Evolutionary conservation across 2,888 invertebrate genomes (phyloP).

Genomic region (Holacanthella duospinosa): DNA sequence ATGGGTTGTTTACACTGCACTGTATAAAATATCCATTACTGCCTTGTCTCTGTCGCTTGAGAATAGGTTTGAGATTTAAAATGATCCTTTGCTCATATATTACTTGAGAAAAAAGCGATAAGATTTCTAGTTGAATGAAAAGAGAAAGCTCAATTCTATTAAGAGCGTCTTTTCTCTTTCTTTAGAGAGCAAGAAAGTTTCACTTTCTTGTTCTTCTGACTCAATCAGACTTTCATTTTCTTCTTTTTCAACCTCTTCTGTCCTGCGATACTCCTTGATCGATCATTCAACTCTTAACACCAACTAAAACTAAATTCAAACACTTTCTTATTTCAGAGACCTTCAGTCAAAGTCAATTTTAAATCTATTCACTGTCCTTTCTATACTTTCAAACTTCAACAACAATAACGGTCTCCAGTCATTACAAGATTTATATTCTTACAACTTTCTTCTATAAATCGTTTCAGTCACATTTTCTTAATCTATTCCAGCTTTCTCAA

Average conservation of each 20-base stretch:
- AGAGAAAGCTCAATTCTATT: background rate
- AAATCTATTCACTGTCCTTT: background rate
- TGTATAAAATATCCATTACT: slow-evolving; percentile 2
- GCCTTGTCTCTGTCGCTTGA: background rate
- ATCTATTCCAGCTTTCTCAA: background rate
- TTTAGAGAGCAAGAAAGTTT: background rate
- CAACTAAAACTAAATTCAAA: slow-evolving; percentile 27
- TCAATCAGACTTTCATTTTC: background rate
- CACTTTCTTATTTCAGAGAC: slow-evolving; percentile 6
- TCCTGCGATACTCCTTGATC: slow-evolving; percentile 19
- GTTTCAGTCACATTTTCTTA: background rate
- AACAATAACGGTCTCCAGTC: background rate
- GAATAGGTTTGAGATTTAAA: background rate
- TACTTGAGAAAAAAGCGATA: background rate
- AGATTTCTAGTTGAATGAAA: background rate
- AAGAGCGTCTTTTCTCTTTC: background rate
- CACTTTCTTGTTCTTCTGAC: background rate
- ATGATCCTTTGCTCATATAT: background rate
- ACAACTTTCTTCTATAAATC: background rate
- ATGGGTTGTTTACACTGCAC: slow-evolving; percentile 2
- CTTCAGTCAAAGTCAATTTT: background rate
- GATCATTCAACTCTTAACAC: slow-evolving; percentile 28
- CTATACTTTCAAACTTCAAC: background rate
- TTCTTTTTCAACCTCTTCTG: background rate
- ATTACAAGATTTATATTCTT: background rate